Base-by-base conservation (phyloP, 2,113 vertebrate species). In the Calyptommatus sinebrachiatus region DNA sequence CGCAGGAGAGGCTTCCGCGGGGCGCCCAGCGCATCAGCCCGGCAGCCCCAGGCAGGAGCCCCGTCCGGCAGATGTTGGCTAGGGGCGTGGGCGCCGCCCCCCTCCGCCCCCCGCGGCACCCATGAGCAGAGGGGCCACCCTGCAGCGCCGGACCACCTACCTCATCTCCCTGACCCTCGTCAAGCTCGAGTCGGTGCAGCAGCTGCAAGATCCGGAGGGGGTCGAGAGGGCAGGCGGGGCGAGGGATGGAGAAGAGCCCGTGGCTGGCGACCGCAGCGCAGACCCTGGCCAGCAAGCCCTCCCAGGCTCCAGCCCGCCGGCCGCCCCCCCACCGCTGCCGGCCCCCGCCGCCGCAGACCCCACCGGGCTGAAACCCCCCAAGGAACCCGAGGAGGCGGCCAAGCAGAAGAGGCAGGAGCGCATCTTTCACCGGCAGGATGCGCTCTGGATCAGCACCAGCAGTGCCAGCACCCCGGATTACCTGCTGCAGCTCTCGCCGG, bases 151-250 rank as follows among this genome's bases (percentile, higher is more conserved):
- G 92, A 98, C 97, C 91, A 98, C 97, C 95, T 98, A 97, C 96
- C 96, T 97, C 93, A 98, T 98, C 93, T 97, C 97, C 87, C 96
- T 98, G 89, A 98, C 97, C 89, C 95, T 98, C 86, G 97, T 98
- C 87, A 98, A 97, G 94, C 96, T 98, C 88, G 97, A 98, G 94
- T 93, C 92, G 35, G 91, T 93, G 50, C 89, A 88, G 20, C 91
- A 90, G 82, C 90, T 86, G 66, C 89, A 86, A 92, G 95, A 77
- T 88, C 95, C 53, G 53, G 12, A 85, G 86, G 73, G 73, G 18
- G 65, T 12, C 1, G 62, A 71, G 4, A 90, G 70, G 89, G 80
- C 65, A 72, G 80, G 35, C 28, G 79, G 65, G 69, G 74, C 12
- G 7, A 73, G 57, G 2, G 83, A 87, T 83, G 86, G 73, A 31